Evolutionary conservation across 2,113 vertebrate species (phyloP).

Genomic region (Myiozetetes cayanensis): DNA sequence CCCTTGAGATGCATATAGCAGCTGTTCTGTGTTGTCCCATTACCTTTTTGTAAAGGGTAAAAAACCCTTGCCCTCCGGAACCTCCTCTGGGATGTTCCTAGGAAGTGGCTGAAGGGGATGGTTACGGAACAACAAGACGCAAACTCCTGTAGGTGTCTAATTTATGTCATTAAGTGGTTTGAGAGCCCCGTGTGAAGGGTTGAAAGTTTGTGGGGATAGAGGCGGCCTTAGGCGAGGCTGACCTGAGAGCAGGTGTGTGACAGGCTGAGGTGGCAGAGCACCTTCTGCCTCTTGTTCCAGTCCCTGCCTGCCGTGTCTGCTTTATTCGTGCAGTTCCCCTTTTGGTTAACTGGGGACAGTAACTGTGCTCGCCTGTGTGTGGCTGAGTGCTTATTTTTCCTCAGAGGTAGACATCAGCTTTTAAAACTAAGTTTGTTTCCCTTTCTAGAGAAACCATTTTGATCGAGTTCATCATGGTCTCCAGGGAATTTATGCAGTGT

Average conservation of each 20-base stretch:
- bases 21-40: neutral
- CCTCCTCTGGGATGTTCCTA: too few species aligned
- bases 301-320: rapidly evolving
- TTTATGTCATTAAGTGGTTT: neutral
- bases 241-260: neutral
- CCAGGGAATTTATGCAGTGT: conserved; percentile 76
- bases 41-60: neutral
- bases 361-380: rapidly evolving
- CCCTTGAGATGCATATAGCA: neutral
- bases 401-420: neutral
- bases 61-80: neutral
- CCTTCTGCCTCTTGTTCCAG: neutral
- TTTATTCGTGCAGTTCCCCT: rapidly evolving
- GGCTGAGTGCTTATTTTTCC: neutral
- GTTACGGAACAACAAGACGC: neutral
- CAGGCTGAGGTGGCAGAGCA: neutral
- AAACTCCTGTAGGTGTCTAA: neutral
- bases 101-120: neutral
- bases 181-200: neutral
- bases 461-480: conserved; percentile 81
- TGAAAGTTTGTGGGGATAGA: neutral
- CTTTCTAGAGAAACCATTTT: conserved; percentile 78
- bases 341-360: neutral
- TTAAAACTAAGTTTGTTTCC: neutral
- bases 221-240: neutral